Percentiles rank a stretch among this genome's conserved stretches.
Conservation (phyloP, 53 echinoderm and acorn worm species). For the Patiria pectinifera region DNA sequence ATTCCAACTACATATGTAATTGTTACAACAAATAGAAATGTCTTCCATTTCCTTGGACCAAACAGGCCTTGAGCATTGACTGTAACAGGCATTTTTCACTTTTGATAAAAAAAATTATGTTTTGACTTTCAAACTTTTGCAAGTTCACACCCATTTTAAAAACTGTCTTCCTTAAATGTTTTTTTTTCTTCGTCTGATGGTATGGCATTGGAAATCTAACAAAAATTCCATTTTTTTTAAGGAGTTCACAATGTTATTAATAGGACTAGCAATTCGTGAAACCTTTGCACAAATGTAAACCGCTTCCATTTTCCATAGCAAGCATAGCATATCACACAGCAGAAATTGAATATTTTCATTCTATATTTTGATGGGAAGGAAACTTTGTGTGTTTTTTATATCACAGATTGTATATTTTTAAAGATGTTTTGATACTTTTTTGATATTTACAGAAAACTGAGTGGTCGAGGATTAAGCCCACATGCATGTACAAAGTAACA, state of each 20-base stretch:
- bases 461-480: background rate
- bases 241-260: background rate
- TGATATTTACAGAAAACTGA: constrained; percentile 26
- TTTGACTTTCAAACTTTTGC: no score
- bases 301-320: background rate
- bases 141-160: background rate
- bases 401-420: constrained; percentile 26
- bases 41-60: no score
- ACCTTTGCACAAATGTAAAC: background rate
- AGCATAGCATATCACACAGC: background rate
- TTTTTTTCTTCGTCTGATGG: background rate
- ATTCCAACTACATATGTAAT: no score
- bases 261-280: background rate
- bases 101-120: no score
- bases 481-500: constrained; percentile 20
- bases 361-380: constrained; percentile 30
- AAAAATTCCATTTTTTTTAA: background rate
- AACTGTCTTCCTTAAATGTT: background rate
- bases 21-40: no score
- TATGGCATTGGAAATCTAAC: background rate
- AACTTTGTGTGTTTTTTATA: constrained; percentile 11
- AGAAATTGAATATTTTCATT: background rate
- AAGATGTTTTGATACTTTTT: constrained; percentile 19
- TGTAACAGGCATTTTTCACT: no score
- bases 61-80: no score